Percentiles rank a stretch among this genome's conserved stretches.
phyloP scores from a whole-genome alignment of 2,888 invertebrate species.

The Tanypteryx hageni region DNA sequence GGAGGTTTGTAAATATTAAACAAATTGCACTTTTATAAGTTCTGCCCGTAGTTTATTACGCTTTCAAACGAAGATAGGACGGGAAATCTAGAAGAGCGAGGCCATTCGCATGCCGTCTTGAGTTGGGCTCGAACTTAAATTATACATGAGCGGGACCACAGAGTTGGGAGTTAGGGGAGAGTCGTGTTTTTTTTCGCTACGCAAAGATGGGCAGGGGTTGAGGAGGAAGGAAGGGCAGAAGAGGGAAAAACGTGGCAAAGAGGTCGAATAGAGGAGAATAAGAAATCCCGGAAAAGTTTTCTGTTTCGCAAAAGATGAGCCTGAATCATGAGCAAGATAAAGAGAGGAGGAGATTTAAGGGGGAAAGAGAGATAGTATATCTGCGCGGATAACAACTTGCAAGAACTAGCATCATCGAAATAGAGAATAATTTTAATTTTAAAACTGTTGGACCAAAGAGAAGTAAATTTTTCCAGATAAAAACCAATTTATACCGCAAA shows the following conservation, averaged over 20 bases:
- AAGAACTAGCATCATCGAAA: background rate
- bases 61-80: constrained; percentile 54
- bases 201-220: background rate
- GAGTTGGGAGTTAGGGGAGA: background rate
- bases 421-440: background rate
- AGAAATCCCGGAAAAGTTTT: constrained; percentile 20
- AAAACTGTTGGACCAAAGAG: background rate
- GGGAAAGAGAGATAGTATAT: background rate
- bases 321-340: background rate
- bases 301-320: background rate
- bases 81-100: constrained; percentile 14
- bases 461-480: background rate
- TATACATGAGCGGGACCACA: constrained; percentile 63
- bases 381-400: background rate
- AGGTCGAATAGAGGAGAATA: background rate
- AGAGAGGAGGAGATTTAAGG: background rate
- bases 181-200: background rate
- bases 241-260: background rate
- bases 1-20: constrained; percentile 46
- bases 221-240: background rate
- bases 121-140: constrained; percentile 42
- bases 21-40: constrained; percentile 47
- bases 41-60: constrained; percentile 49
- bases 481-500: background rate
- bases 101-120: constrained; percentile 52